Evolutionary conservation across 2,888 invertebrate species (phyloP).

Genomic region (Alloplasta piceator): DNA sequence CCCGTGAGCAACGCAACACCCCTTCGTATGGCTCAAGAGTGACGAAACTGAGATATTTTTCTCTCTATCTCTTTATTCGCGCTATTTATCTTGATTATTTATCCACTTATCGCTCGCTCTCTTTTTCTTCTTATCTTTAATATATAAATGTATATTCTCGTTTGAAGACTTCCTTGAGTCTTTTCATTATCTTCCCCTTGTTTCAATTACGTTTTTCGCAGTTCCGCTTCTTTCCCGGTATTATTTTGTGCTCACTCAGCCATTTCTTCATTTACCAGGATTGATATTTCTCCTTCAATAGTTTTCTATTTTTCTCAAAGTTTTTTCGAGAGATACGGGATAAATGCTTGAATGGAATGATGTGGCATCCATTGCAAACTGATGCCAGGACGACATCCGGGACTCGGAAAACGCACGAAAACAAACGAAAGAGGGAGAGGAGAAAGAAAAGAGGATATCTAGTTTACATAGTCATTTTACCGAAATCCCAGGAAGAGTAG

Average conservation of each 20-base stretch:
- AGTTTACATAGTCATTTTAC: conserved; percentile 64
- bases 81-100: conserved; percentile 19
- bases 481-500: conserved; percentile 51
- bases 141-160: neutral
- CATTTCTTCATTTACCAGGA: neutral
- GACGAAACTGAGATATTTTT: neutral
- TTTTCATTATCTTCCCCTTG: neutral
- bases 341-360: neutral
- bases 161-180: conserved; percentile 1
- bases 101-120: conserved; percentile 38
- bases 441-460: conserved; percentile 45
- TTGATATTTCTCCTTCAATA: neutral
- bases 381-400: conserved; percentile 36
- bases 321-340: neutral
- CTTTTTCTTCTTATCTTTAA: conserved; percentile 8
- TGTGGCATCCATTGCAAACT: conserved; percentile 19
- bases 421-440: conserved; percentile 30
- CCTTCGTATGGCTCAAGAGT: neutral
- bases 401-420: conserved; percentile 13
- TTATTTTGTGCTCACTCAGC: neutral
- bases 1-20: conserved; percentile 16
- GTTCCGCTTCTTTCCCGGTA: neutral
- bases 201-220: neutral
- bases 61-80: conserved; percentile 23
- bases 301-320: neutral